Percentiles rank a stretch among this genome's conserved stretches.
These are phyloP conservation scores for Ceryle rudis DNA, from an alignment of 2,797 vertebrate genomes.

Conservation along the genomic window DNA sequence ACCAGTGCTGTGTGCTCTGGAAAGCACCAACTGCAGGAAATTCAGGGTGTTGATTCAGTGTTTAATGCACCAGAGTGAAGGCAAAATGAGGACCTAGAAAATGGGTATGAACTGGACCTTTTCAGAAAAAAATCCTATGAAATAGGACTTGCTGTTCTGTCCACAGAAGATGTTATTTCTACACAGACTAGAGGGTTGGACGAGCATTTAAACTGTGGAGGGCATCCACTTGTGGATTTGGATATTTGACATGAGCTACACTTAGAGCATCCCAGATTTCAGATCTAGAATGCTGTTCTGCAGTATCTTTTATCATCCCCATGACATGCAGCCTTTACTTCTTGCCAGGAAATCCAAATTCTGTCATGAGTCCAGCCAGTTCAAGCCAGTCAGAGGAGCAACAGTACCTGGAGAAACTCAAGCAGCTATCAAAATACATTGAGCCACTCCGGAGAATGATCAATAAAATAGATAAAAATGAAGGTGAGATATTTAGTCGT, in stretches of 20 bases:
- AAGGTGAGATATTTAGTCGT: slow-evolving; percentile 81
- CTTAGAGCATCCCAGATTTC: not conserved
- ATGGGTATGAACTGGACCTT: not conserved
- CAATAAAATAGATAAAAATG: slow-evolving; percentile 99
- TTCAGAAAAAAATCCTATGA: not conserved
- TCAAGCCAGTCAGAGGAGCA: slow-evolving; percentile 93
- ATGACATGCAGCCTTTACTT: not conserved
- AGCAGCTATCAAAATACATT: slow-evolving; percentile 96
- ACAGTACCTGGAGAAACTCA: slow-evolving; percentile 97
- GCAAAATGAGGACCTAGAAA: not conserved
- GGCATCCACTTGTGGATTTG: not conserved
- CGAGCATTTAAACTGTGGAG: not conserved
- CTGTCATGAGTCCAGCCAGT: slow-evolving; percentile 93
- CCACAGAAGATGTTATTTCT: not conserved
- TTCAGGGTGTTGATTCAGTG: not conserved
- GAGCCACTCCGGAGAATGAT: slow-evolving; percentile 97
- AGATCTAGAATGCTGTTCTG: not conserved
- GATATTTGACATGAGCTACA: not conserved
- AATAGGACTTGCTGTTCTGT: not conserved
- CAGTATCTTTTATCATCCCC: not conserved
- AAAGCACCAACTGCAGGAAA: not conserved
- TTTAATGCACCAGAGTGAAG: not conserved
- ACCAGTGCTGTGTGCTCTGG: not conserved
- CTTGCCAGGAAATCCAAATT: slow-evolving; percentile 89
- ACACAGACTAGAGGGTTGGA: not conserved